Conservation (phyloP, 2,113 vertebrate species). For the Campylomormyrus tamandua region DNA sequence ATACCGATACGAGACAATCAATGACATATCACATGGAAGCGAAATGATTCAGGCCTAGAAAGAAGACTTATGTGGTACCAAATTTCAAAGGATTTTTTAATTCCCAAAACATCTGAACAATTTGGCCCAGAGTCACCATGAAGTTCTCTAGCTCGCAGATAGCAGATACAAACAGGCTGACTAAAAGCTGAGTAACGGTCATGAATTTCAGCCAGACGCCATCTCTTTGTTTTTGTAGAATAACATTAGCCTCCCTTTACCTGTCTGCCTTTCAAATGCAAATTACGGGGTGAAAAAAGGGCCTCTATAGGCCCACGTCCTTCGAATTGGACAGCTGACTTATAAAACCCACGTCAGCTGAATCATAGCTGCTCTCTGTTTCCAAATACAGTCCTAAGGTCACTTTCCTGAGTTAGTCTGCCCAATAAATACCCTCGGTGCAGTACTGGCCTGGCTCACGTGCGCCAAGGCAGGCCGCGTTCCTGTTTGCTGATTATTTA, state of each 20-base stretch:
- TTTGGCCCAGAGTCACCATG: neutral
- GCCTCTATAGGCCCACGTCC: neutral
- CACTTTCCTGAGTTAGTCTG: neutral
- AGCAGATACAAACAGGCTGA: neutral
- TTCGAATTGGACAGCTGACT: neutral
- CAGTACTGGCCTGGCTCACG: neutral
- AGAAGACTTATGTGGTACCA: neutral
- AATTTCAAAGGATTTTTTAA: neutral
- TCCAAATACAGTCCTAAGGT: neutral
- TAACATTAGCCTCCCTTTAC: neutral
- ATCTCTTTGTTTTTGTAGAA: neutral
- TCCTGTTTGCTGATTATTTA: neutral
- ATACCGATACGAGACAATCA: neutral
- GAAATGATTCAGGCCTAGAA: neutral
- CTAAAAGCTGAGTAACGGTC: neutral
- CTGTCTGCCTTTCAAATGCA: conserved; percentile 11
- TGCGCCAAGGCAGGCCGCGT: neutral
- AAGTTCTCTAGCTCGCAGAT: neutral
- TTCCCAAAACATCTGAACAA: neutral
- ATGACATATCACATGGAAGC: neutral
- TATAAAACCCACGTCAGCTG: neutral
- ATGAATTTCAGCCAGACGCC: neutral
- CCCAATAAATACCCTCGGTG: neutral
- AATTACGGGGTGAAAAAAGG: neutral
- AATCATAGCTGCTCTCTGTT: neutral